Evolutionary conservation across 2,888 invertebrate genomes (phyloP).

Genomic region (Agonum fuliginosum): DNA sequence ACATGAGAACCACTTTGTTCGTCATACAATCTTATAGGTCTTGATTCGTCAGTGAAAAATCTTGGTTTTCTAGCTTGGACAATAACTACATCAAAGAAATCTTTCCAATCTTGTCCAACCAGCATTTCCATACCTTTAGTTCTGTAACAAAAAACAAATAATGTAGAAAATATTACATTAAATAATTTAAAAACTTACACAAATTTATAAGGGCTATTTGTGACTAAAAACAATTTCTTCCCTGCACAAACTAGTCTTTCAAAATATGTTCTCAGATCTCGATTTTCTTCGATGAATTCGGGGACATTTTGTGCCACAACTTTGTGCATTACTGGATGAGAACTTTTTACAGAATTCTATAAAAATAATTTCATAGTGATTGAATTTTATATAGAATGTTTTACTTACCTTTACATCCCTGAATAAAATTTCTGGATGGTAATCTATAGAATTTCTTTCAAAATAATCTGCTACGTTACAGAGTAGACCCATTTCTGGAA

Average conservation of each 20-base stretch:
- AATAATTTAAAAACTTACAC: conserved; percentile 80
- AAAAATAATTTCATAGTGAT: conserved; percentile 59
- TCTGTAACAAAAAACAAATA: conserved; percentile 73
- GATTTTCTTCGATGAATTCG: conserved; percentile 87
- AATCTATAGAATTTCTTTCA: conserved; percentile 90
- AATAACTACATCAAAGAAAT: conserved; percentile 94
- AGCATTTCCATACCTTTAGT: conserved; percentile 94
- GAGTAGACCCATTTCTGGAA: conserved; percentile 95
- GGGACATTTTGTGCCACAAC: conserved; percentile 88
- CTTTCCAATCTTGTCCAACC: conserved; percentile 91
- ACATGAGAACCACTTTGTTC: conserved; percentile 86
- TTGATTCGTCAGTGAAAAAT: conserved; percentile 94
- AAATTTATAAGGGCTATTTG: conserved; percentile 97
- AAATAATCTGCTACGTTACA: conserved; percentile 97
- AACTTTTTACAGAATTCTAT: conserved; percentile 90
- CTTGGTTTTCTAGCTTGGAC: conserved; percentile 96
- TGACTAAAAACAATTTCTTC: conserved; percentile 95
- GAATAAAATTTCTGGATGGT: conserved; percentile 96
- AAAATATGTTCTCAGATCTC: conserved; percentile 84
- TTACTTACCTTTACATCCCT: conserved; percentile 89
- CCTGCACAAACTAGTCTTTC: conserved; percentile 82
- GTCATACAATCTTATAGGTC: conserved; percentile 93
- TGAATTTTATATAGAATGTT: background rate
- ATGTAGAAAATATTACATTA: background rate
- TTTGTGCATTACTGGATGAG: conserved; percentile 92